Evolutionary conservation across 2,113 vertebrate species (phyloP).

Genomic region (Mus spicilegus): DNA sequence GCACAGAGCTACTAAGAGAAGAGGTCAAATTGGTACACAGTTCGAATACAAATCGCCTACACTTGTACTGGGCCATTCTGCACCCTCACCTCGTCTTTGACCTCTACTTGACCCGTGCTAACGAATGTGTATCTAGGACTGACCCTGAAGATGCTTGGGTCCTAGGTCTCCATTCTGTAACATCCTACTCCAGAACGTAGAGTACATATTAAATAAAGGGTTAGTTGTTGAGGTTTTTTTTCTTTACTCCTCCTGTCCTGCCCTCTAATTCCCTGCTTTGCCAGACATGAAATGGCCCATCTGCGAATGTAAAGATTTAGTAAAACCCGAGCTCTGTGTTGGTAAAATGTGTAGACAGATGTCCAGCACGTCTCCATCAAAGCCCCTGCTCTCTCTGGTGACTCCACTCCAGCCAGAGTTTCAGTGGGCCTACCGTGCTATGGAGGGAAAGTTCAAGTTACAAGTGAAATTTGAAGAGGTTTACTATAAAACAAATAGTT

Average conservation of each 20-base stretch:
- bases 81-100: neutral
- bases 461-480: slow-evolving; percentile 38
- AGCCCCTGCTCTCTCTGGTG: neutral
- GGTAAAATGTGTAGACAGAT: slow-evolving; percentile 50
- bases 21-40: neutral
- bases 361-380: slow-evolving; percentile 29
- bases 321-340: slow-evolving; percentile 10
- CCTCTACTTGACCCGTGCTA: neutral
- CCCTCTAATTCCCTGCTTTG: neutral
- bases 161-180: neutral
- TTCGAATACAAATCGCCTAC: neutral
- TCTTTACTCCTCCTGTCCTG: neutral
- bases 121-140: too few relatives aligned
- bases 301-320: slow-evolving; percentile 10
- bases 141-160: too few relatives aligned
- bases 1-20: neutral
- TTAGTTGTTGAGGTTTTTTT: neutral
- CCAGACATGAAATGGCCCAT: neutral
- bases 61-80: neutral
- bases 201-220: neutral
- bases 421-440: neutral
- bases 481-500: neutral
- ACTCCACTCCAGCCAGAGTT: slow-evolving; percentile 37
- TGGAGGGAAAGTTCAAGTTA: slow-evolving; percentile 30
- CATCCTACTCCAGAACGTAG: neutral